These are phyloP conservation scores for Blastomussa wellsi DNA, from an alignment of 92 coral and sea anemone species.

Conservation along the genomic window DNA sequence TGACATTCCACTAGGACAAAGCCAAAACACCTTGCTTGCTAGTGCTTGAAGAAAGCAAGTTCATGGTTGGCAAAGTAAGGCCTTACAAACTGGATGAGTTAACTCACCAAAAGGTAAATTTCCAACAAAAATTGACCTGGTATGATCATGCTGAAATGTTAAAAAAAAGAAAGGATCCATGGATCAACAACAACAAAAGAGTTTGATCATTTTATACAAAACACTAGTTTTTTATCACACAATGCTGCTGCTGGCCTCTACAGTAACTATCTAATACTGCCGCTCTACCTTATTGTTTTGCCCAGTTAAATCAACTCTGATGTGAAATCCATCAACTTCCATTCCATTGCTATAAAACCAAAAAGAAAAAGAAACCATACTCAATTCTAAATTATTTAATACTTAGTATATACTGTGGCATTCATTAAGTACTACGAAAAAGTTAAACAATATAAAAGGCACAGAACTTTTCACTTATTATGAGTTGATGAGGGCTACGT, in stretches of 20 bases:
- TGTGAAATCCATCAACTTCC: slow-evolving; percentile 80
- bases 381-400: too few relatives aligned
- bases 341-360: slow-evolving; percentile 75
- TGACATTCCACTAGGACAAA: too few relatives aligned
- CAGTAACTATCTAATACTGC: not conserved
- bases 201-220: not conserved
- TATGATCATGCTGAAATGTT: slow-evolving; percentile 81
- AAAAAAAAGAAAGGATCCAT: slow-evolving; percentile 3
- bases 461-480: too few relatives aligned
- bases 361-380: not conserved
- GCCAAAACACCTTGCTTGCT: too few relatives aligned
- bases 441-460: too few relatives aligned
- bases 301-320: slow-evolving; percentile 82
- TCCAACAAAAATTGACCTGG: slow-evolving; percentile 88
- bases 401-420: not conserved
- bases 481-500: too few relatives aligned
- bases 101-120: slow-evolving; percentile 94
- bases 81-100: not conserved
- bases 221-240: too few relatives aligned
- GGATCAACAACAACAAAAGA: not conserved
- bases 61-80: not conserved
- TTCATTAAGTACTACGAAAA: too few relatives aligned
- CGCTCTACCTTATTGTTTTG: slow-evolving; percentile 44
- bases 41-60: not conserved
- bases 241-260: not conserved